Percentiles rank a stretch among this genome's conserved stretches.
Conservation (phyloP, 2,797 vertebrate genomes). For the Girardinus metallicus region DNA sequence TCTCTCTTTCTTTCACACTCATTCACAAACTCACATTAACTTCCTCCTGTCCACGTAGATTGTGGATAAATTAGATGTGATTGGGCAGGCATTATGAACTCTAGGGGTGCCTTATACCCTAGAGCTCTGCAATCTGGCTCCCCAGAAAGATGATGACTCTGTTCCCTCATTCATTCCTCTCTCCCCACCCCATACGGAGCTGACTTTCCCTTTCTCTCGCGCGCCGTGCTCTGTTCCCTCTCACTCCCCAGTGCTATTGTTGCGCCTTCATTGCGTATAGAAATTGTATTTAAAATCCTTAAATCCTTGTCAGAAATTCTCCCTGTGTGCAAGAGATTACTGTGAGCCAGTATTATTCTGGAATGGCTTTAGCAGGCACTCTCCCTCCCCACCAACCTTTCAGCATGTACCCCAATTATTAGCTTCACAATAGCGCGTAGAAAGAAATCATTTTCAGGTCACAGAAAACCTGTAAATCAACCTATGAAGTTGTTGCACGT, state of each 20-base stretch:
- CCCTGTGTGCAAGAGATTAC: conserved; percentile 74
- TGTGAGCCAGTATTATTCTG: conserved; percentile 72
- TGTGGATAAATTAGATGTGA: conserved; percentile 69
- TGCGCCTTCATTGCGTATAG: conserved; percentile 53
- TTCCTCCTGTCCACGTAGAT: conserved; percentile 38
- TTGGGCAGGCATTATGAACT: conserved; percentile 66
- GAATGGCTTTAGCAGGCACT: conserved; percentile 65
- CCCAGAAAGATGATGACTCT: conserved; percentile 65
- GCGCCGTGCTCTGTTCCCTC: conserved; percentile 20
- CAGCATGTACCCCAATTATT: conserved; percentile 66
- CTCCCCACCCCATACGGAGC: conserved; percentile 17
- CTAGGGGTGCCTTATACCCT: conserved; percentile 56
- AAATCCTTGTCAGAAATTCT: conserved; percentile 77
- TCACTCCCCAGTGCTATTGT: conserved; percentile 53
- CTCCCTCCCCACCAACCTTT: conserved; percentile 69
- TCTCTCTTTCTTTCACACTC: neutral
- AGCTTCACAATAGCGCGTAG: conserved; percentile 61
- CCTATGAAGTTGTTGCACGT: conserved; percentile 32
- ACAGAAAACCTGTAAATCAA: conserved; percentile 64
- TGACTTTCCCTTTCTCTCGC: conserved; percentile 41
- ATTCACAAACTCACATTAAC: conserved; percentile 9
- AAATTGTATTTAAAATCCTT: conserved; percentile 78
- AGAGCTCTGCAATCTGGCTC: conserved; percentile 67
- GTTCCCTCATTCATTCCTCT: conserved; percentile 35
- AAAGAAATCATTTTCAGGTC: conserved; percentile 48